Percentiles rank a stretch among this genome's conserved stretches.
Evolutionary conservation across 1,140 invertebrate species (phyloP).

Genomic region (Heliconius melpomene): DNA sequence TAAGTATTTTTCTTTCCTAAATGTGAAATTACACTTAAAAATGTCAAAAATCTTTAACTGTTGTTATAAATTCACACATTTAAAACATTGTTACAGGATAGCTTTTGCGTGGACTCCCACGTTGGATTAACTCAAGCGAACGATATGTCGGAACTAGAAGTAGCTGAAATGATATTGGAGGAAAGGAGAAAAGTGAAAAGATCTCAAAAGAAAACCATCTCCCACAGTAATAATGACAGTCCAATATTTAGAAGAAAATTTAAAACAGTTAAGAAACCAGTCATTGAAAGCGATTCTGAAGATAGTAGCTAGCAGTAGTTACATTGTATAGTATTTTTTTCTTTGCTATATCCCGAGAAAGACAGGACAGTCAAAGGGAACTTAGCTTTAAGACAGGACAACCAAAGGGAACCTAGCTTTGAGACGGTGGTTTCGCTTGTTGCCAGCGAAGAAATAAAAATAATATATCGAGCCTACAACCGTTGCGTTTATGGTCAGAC

Average conservation of each 20-base stretch:
- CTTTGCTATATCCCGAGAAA: no score
- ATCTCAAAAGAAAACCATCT: constrained; percentile 19
- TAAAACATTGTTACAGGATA: constrained; percentile 62
- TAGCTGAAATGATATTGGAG: constrained; percentile 72
- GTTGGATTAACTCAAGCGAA: constrained; percentile 70
- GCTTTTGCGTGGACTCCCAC: constrained; percentile 76
- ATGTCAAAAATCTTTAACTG: no score
- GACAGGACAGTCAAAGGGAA: no score
- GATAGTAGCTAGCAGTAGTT: constrained; percentile 50
- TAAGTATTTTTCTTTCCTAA: no score
- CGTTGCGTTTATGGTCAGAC: no score
- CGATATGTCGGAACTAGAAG: constrained; percentile 71
- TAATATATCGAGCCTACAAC: no score
- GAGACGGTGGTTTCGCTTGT: no score
- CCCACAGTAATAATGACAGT: constrained; percentile 52
- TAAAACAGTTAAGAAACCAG: constrained; percentile 52
- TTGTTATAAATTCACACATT: background rate
- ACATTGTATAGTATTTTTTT: background rate
- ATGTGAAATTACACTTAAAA: no score
- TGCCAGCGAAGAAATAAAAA: no score
- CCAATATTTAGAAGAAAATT: constrained; percentile 53
- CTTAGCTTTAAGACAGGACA: no score
- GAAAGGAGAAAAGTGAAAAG: constrained; percentile 58
- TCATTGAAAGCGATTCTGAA: constrained; percentile 67
- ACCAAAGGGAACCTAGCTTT: no score